Conservation (phyloP, 2,113 vertebrate species). For the Hippocampus comes region DNA sequence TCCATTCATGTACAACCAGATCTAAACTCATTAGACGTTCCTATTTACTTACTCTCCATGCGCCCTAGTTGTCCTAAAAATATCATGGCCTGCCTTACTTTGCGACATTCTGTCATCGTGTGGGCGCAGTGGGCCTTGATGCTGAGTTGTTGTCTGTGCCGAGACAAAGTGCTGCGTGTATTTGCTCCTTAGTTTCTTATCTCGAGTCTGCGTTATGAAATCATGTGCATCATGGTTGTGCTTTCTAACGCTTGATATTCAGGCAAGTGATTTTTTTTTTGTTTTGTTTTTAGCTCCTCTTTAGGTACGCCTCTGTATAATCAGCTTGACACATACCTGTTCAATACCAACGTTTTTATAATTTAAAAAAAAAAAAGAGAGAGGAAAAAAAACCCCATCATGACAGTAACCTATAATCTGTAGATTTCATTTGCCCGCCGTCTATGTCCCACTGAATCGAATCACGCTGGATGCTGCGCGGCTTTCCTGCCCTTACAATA, state of each 20-base stretch:
- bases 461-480: too few relatives aligned
- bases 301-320: too few relatives aligned
- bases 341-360: too few relatives aligned
- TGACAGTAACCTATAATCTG: too few relatives aligned
- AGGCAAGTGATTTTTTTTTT: too few relatives aligned
- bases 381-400: too few relatives aligned
- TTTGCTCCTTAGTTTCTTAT: slow-evolving; percentile 46
- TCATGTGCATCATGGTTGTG: not conserved
- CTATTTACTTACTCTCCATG: slow-evolving; percentile 73
- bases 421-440: too few relatives aligned
- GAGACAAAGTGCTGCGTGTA: slow-evolving; percentile 41
- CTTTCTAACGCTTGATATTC: not conserved
- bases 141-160: slow-evolving; percentile 34
- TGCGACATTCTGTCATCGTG: slow-evolving; percentile 66
- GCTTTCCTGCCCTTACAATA: too few relatives aligned
- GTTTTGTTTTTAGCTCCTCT: too few relatives aligned
- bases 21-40: slow-evolving; percentile 74
- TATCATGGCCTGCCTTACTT: slow-evolving; percentile 77
- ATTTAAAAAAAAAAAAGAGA: too few relatives aligned
- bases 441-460: too few relatives aligned
- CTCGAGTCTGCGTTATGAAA: slow-evolving; percentile 36
- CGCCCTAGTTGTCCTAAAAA: slow-evolving; percentile 72
- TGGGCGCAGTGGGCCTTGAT: slow-evolving; percentile 57
- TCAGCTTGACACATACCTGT: too few relatives aligned
- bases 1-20: slow-evolving; percentile 63